Base-by-base conservation (phyloP, 2,888 invertebrate genomes). In the Melolontha melolontha region DNA sequence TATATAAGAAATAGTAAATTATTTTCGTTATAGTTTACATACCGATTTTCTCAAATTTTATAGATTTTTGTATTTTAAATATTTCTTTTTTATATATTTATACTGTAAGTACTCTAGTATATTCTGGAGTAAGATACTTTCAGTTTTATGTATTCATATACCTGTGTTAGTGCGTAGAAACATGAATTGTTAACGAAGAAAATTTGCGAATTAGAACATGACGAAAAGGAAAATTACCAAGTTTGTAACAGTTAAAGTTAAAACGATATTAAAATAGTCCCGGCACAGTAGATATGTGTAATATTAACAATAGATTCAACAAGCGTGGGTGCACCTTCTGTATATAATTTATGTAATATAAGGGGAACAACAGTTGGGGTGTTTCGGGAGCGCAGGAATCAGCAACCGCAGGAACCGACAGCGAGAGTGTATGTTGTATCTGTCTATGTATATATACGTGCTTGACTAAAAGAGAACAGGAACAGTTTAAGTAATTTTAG, bases 271-370 rank as follows among this genome's bases (percentile, higher is more conserved):
- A 62, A 62, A 62, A 62, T 62, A 62, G 59, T 47, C 59, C 59
- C 47, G 47, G 47, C 47, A 62, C 59, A 62, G 47, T 47, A 34
- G 59, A 62, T 49, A 47, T 62, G 47, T 49, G 66, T 59, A 67
- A 67, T 59, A 67, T 59, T 67, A 67, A 67, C 66, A 67, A 67
- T 67, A 59, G 66, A 67, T 67, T 67, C 59, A 67, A 67, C 66
- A 67, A 67, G 66, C 66, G 50, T 12, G 66, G 62, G 66, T 49
- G 66, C 66, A 67, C 66, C 66, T 59, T 59, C 66, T 67, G 66
- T 67, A 50, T 67, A 62, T 67, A 67, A 67, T 67, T 67, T 67
- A 67, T 67, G 66, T 67, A 59, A 59, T 59, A 59, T 51, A 27
- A 67, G 62, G 66, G 49, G 51, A 67, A 67, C 66, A 67, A 67